phyloP scores from a whole-genome alignment of 2,113 vertebrate genomes.

The Acinonyx jubatus region DNA sequence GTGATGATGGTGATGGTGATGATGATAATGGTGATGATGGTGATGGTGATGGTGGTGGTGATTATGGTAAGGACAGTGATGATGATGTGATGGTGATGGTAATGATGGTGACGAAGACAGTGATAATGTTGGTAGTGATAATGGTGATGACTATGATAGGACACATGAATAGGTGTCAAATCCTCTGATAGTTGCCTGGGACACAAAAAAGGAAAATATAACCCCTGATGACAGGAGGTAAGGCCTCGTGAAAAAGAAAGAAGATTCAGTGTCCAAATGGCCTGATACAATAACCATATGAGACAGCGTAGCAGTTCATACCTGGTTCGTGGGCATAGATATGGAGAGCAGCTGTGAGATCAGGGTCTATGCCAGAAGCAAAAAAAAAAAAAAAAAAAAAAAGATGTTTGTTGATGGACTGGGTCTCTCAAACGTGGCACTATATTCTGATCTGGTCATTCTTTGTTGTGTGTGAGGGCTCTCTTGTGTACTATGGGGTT shows the following conservation, averaged over 20 bases:
- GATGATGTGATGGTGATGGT: accelerated
- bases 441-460: background rate
- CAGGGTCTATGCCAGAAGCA: background rate
- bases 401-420: background rate
- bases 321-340: background rate
- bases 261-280: background rate
- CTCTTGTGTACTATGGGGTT: background rate
- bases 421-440: background rate
- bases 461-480: background rate
- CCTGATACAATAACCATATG: background rate
- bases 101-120: accelerated
- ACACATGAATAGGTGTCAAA: background rate
- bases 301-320: background rate
- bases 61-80: accelerated
- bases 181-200: background rate
- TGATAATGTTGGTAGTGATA: background rate
- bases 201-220: background rate
- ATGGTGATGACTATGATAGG: background rate
- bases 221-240: background rate
- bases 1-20: accelerated
- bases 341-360: background rate
- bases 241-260: background rate
- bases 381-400: background rate
- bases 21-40: accelerated
- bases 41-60: accelerated